These are phyloP conservation scores for Drosophila putrida DNA, from an alignment of 2,888 invertebrate genomes.

Conservation along the genomic window DNA sequence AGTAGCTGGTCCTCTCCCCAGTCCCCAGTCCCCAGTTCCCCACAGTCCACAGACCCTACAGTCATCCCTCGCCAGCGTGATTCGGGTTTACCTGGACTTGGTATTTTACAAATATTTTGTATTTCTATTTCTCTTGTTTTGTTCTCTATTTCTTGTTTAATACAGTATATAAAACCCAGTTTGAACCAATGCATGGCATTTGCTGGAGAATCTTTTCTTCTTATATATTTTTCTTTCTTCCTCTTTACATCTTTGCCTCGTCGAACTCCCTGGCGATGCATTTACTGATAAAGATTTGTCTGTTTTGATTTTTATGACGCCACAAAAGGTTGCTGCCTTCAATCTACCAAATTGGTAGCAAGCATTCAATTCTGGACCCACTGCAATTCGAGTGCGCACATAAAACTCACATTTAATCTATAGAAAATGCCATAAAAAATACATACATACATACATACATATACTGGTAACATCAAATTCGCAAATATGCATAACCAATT, in stretches of 20 bases:
- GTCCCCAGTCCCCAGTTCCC: background rate
- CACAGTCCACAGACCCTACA: background rate
- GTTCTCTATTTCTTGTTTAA: slow-evolving; percentile 36
- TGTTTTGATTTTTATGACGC: slow-evolving; percentile 77
- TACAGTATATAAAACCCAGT: slow-evolving; percentile 32
- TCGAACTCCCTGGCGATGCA: slow-evolving; percentile 48
- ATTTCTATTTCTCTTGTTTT: slow-evolving; percentile 16
- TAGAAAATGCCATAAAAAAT: slow-evolving; percentile 56
- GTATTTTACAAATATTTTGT: slow-evolving; percentile 20
- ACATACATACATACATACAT: no score
- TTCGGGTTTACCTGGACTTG: slow-evolving; percentile 37
- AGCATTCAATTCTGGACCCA: slow-evolving; percentile 21
- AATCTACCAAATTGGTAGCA: slow-evolving; percentile 58
- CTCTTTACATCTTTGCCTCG: background rate
- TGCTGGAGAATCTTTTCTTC: slow-evolving; percentile 21
- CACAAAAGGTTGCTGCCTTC: slow-evolving; percentile 61
- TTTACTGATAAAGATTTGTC: slow-evolving; percentile 75
- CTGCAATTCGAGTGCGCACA: slow-evolving; percentile 41
- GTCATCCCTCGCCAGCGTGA: slow-evolving; percentile 4
- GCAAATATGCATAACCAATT: slow-evolving; percentile 59
- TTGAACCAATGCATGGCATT: slow-evolving; percentile 31
- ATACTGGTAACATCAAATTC: slow-evolving; percentile 50
- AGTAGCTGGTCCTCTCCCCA: slow-evolving; percentile 59
- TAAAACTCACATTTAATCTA: slow-evolving; percentile 65
- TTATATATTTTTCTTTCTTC: background rate